Conservation (phyloP, 2,888 invertebrate species). For the Nycteola revayana region DNA sequence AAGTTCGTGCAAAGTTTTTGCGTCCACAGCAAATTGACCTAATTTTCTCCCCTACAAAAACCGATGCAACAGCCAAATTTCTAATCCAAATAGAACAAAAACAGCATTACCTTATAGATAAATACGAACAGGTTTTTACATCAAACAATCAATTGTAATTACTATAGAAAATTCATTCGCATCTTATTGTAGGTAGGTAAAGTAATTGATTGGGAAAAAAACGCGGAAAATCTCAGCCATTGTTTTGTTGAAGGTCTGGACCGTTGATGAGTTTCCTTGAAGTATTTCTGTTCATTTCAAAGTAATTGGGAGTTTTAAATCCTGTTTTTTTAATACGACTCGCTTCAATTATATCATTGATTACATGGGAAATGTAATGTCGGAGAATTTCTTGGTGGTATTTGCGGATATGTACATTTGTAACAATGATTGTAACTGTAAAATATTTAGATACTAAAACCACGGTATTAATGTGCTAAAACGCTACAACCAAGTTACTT, state of each 20-base stretch:
- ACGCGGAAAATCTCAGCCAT: conserved; percentile 14
- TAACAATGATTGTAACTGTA: no score
- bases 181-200: no score
- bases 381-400: no score
- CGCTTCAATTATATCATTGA: no score
- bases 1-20: no score
- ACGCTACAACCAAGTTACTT: no score
- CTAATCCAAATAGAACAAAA: not conserved
- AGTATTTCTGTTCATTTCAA: conserved; percentile 1
- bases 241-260: conserved; percentile 11
- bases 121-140: not conserved
- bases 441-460: no score
- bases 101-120: not conserved
- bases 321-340: no score
- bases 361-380: no score
- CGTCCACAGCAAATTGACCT: not conserved
- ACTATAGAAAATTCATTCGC: not conserved
- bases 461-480: no score
- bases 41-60: not conserved
- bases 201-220: conserved; percentile 20
- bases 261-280: conserved; percentile 11
- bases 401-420: no score
- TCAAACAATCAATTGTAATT: not conserved
- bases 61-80: not conserved
- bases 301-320: no score